Evolutionary conservation across 2,888 invertebrate genomes (phyloP).

Genomic region (Onchidella celtica): DNA sequence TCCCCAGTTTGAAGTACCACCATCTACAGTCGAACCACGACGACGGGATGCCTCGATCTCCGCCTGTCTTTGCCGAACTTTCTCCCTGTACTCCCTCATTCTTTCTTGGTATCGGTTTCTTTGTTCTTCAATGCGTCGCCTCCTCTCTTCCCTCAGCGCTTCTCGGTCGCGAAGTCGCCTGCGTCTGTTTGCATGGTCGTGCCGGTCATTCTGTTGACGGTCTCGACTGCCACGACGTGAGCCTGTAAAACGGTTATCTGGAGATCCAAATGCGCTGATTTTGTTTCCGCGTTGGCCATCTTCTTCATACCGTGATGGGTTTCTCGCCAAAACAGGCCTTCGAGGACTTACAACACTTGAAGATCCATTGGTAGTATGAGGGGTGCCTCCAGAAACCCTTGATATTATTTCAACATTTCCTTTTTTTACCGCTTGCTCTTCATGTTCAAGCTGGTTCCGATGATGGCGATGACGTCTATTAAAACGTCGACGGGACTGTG

Average conservation of each 20-base stretch:
- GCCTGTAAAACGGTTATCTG: background rate
- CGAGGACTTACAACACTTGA: too few relatives aligned
- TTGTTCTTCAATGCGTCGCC: constrained; percentile 24
- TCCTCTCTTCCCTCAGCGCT: constrained; percentile 13
- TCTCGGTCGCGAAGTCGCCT: constrained; percentile 11
- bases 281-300: background rate
- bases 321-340: too few relatives aligned
- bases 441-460: background rate
- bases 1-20: too few relatives aligned
- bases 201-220: background rate
- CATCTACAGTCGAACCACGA: background rate
- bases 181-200: constrained; percentile 1
- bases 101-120: constrained; percentile 20
- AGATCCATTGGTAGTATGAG: too few relatives aligned
- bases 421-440: too few relatives aligned
- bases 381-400: too few relatives aligned
- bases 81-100: constrained; percentile 37
- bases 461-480: constrained; percentile 1
- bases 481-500: background rate
- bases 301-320: too few relatives aligned
- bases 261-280: background rate
- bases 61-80: background rate
- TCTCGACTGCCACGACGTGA: background rate
- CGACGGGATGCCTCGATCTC: constrained; percentile 1
- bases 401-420: too few relatives aligned